Percentiles rank a stretch among this genome's conserved stretches.
Evolutionary conservation across 2,113 vertebrate genomes (phyloP).

Genomic region (Triplophysa siluroides): DNA sequence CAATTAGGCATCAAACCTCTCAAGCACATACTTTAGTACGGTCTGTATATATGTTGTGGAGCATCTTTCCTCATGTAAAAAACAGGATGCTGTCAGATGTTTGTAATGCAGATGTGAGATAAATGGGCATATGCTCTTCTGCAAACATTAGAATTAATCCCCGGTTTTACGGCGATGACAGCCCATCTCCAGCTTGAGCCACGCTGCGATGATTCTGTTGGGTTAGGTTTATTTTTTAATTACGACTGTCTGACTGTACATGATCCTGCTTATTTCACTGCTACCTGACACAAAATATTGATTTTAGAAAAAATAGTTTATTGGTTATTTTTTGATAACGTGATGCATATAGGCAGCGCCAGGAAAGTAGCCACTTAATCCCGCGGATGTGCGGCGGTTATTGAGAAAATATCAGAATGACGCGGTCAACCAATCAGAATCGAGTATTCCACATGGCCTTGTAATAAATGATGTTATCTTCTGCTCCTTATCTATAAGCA

Average conservation of each 20-base stretch:
- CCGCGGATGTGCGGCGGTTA: too few relatives aligned
- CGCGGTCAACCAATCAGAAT: background rate
- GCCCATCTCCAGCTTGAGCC: too few relatives aligned
- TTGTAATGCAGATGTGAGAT: background rate
- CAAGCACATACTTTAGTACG: slow-evolving; percentile 1
- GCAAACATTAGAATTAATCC: background rate
- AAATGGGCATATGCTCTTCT: slow-evolving; percentile 6
- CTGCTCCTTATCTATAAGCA: background rate
- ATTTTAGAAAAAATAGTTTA: too few relatives aligned
- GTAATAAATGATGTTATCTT: background rate
- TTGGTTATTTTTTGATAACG: too few relatives aligned
- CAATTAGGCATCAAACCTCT: background rate
- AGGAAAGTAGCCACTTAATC: too few relatives aligned
- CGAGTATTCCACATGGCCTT: background rate
- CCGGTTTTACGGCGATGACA: background rate
- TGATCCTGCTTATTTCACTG: too few relatives aligned
- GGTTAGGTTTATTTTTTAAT: too few relatives aligned
- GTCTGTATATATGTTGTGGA: background rate
- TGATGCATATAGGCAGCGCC: too few relatives aligned
- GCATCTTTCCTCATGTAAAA: background rate
- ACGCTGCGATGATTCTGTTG: too few relatives aligned
- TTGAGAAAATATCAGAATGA: too few relatives aligned
- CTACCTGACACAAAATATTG: too few relatives aligned
- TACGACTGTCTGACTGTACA: too few relatives aligned
- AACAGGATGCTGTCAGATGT: background rate